Evolutionary conservation across 2,888 invertebrate genomes (phyloP).

Genomic region (Sylvicola cinctus): DNA sequence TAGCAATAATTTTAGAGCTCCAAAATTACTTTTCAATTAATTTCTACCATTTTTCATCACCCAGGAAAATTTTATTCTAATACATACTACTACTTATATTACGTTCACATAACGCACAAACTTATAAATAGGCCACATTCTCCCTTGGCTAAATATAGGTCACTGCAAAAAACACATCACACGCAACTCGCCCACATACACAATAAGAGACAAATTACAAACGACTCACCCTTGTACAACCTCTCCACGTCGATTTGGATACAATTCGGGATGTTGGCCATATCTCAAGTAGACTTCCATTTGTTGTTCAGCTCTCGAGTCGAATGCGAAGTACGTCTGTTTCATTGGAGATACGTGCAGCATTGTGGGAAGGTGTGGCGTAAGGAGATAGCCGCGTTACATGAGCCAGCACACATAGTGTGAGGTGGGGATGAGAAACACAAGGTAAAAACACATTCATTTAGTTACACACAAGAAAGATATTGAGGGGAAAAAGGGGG

Average conservation of each 20-base stretch:
- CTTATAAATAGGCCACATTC: no score
- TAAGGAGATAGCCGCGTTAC: background rate
- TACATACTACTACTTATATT: no score
- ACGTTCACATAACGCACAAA: no score
- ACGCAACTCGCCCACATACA: no score
- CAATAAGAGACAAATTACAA: background rate
- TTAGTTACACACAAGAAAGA: no score
- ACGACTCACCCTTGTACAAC: conserved; percentile 59
- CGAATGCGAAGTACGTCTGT: conserved; percentile 61
- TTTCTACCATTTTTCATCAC: no score
- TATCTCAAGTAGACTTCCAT: conserved; percentile 76
- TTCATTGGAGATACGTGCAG: background rate
- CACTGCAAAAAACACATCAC: background rate
- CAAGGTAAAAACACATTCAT: no score
- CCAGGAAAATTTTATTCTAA: no score
- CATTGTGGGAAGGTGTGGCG: background rate
- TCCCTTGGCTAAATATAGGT: no score
- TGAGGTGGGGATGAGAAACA: no score
- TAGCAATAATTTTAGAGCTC: no score
- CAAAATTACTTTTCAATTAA: no score
- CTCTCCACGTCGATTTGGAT: conserved; percentile 76
- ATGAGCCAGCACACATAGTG: background rate
- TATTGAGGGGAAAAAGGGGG: background rate
- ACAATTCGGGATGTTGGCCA: conserved; percentile 84
- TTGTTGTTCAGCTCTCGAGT: conserved; percentile 75